Base-by-base conservation (phyloP, 2,113 vertebrate species). In the Crypturellus undulatus region DNA sequence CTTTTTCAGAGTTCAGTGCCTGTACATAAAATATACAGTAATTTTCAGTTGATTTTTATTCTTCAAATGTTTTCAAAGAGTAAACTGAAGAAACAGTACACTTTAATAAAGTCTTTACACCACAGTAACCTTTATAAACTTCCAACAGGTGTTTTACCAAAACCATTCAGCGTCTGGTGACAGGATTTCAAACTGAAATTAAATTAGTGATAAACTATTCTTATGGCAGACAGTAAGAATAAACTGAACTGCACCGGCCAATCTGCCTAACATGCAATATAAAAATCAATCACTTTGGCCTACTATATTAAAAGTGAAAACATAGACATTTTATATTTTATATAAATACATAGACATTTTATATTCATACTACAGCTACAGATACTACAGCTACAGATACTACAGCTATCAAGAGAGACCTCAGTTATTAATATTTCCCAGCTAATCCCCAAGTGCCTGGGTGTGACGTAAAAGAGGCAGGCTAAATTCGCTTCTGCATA, bases 401-500 rank as follows among this genome's bases (percentile, higher is more conserved):
- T 38, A 38, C 36, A 18, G 40, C 36, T 45, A 36, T 17, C 28
- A 81, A 63, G 18, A 64, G 12, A 17, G 24, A 28, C 10, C 65
- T 83, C 47, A 25, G 20, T 59, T 73, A 83, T 38, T 58, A 59
- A 28, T 45, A 68, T 79, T 67, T 54, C 38, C 47, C 87, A 79
- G 17, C 28, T 70, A 81, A 78, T 75, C 64, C 26, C 56, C 72
- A 78, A 71, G 79, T 59, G 32, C 42, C 28, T 51, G 2, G 0
- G 18, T 18, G 30, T 36, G 75, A 60, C 0, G 0, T 11, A 64
- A 34, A 89, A 64, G 5, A 78, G 7, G 4, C 38, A 56, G 28
- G 34, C 36, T 71, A 75, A 54, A 4, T 21, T 12, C 28, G 79
- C 25, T 17, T 84, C 58, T 25, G 34, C 28, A 52, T 59, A 87